Evolutionary conservation across 2,797 vertebrate genomes (phyloP).

Genomic region (Pseudopleuronectes americanus): DNA sequence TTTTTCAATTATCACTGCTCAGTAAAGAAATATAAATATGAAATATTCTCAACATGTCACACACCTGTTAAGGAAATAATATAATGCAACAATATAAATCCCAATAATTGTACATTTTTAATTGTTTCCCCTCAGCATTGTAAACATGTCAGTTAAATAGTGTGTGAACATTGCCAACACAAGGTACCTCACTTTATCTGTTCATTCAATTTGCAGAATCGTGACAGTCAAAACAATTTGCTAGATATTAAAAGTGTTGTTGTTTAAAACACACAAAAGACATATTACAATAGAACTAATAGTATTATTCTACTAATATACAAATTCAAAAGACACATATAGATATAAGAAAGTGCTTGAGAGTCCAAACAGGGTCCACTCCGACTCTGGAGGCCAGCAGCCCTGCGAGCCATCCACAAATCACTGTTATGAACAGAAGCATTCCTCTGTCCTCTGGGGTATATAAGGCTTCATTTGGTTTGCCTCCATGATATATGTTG

Average conservation of each 20-base stretch:
- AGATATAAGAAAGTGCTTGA: neutral
- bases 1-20: neutral
- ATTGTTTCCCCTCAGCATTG: neutral
- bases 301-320: neutral
- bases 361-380: slow-evolving; percentile 42
- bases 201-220: neutral
- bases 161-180: neutral
- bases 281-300: neutral
- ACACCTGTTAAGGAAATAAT: neutral
- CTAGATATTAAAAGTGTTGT: neutral
- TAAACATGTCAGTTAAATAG: neutral
- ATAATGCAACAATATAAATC: neutral
- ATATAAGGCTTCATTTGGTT: slow-evolving; percentile 80
- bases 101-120: neutral
- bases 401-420: slow-evolving; percentile 76
- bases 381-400: slow-evolving; percentile 53
- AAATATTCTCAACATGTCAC: neutral
- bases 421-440: slow-evolving; percentile 85
- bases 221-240: neutral
- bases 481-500: slow-evolving; percentile 79
- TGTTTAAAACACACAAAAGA: neutral
- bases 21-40: neutral
- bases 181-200: neutral
- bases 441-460: slow-evolving; percentile 85
- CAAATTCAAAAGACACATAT: neutral